A percentile compares a stretch with the other conserved stretches of the same genome.
Evolutionary conservation across 2,113 vertebrate species (phyloP).

Genomic region (Leiothrix lutea): DNA sequence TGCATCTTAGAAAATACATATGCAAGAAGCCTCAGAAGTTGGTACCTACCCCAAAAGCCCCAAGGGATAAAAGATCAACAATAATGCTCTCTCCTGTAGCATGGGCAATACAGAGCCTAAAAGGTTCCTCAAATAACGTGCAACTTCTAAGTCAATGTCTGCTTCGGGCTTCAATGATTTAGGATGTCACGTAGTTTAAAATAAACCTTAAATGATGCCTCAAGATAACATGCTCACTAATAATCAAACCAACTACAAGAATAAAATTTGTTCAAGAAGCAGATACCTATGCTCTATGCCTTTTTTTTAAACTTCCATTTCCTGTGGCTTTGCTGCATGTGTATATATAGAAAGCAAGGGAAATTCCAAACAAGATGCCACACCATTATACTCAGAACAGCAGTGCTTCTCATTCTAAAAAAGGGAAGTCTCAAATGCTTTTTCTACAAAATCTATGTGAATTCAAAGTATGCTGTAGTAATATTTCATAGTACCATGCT

Average conservation of each 20-base stretch:
- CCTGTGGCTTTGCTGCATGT: conserved; percentile 51
- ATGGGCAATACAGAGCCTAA: background rate
- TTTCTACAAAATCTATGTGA: conserved; percentile 64
- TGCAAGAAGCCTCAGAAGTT: background rate
- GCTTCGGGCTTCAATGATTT: background rate
- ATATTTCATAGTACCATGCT: background rate
- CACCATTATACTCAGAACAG: conserved; percentile 22
- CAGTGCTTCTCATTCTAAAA: conserved; percentile 52
- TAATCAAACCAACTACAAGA: conserved; percentile 41
- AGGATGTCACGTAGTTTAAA: background rate
- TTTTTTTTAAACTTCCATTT: conserved; percentile 58
- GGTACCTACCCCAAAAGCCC: background rate
- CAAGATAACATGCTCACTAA: conserved; percentile 12
- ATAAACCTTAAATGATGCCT: background rate
- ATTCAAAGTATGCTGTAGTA: conserved; percentile 46
- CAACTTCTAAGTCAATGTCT: background rate
- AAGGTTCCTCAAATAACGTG: background rate
- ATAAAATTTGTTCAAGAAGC: conserved; percentile 21
- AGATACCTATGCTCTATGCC: conserved; percentile 31
- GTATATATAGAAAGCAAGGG: conserved; percentile 68
- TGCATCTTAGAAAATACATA: background rate
- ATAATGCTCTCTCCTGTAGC: background rate
- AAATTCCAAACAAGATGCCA: conserved; percentile 66
- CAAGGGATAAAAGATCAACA: background rate
- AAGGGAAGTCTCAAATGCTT: conserved; percentile 48